phyloP scores from a whole-genome alignment of 2,888 invertebrate genomes.

The Lepetodrilus schrolli region DNA sequence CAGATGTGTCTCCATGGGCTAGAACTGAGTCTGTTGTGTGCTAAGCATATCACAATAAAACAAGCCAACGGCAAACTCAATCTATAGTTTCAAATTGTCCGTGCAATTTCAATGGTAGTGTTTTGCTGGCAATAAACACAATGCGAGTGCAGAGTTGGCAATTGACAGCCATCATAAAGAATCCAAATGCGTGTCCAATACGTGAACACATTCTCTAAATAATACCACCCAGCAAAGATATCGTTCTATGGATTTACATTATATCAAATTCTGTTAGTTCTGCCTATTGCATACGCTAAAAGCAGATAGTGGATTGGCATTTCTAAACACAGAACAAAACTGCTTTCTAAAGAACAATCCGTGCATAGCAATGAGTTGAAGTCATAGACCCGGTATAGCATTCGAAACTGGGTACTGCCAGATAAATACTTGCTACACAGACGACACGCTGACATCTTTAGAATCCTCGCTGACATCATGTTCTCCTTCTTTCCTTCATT shows the following conservation, averaged over 20 bases:
- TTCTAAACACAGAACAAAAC: not conserved
- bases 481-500: too few species aligned
- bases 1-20: conserved; percentile 17
- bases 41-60: conserved; percentile 24
- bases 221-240: conserved; percentile 19
- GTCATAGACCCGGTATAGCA: too few species aligned
- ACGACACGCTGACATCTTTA: too few species aligned
- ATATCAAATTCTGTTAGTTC: conserved; percentile 22
- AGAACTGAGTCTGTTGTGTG: conserved; percentile 4
- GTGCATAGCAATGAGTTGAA: too few species aligned
- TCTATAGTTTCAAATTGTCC: conserved; percentile 24
- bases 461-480: too few species aligned
- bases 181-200: too few species aligned
- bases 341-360: too few species aligned
- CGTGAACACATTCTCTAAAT: too few species aligned
- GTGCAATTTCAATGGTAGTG: conserved; percentile 13
- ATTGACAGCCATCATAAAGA: conserved; percentile 1
- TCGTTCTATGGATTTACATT: conserved; percentile 3
- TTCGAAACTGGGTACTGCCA: too few species aligned
- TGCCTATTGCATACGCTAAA: too few species aligned
- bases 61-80: conserved; percentile 20
- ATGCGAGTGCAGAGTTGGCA: conserved; percentile 18
- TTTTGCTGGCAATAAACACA: conserved; percentile 13
- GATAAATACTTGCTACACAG: too few species aligned
- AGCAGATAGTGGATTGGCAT: not conserved